phyloP scores from a whole-genome alignment of 2,888 invertebrate genomes.

The Temnothorax unifasciatus region DNA sequence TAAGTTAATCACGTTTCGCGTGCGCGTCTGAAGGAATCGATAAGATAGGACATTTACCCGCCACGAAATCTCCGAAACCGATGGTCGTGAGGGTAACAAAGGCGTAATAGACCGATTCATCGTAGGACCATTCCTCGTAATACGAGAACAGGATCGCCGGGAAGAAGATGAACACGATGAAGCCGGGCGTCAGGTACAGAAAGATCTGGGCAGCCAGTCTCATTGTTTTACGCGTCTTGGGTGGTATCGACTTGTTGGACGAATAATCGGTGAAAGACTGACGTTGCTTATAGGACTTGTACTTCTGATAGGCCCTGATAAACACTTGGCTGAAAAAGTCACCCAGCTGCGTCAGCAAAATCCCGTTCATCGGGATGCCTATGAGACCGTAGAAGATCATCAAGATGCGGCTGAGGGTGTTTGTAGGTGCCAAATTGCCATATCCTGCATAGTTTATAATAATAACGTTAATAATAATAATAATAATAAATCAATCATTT shows the following conservation, averaged over 20 bases:
- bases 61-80: slow-evolving; percentile 97
- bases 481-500: neutral
- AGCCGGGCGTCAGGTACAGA: slow-evolving; percentile 95
- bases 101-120: slow-evolving; percentile 94
- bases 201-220: slow-evolving; percentile 93
- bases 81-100: slow-evolving; percentile 96
- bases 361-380: slow-evolving; percentile 94
- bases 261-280: slow-evolving; percentile 84
- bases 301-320: slow-evolving; percentile 92
- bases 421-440: slow-evolving; percentile 95
- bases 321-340: slow-evolving; percentile 92
- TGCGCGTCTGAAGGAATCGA: slow-evolving; percentile 16
- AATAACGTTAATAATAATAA: neutral
- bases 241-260: slow-evolving; percentile 78
- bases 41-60: slow-evolving; percentile 88
- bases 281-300: slow-evolving; percentile 91
- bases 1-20: slow-evolving; percentile 22
- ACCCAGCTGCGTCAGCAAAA: slow-evolving; percentile 89
- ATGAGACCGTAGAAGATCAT: slow-evolving; percentile 96
- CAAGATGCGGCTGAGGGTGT: slow-evolving; percentile 92
- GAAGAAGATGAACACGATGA: slow-evolving; percentile 94
- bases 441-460: slow-evolving; percentile 89
- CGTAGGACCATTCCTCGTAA: slow-evolving; percentile 95
- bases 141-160: slow-evolving; percentile 94
- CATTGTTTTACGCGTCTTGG: slow-evolving; percentile 87